phyloP scores from a whole-genome alignment of 2,888 invertebrate species.

The Aphidoletes aphidimyza region DNA sequence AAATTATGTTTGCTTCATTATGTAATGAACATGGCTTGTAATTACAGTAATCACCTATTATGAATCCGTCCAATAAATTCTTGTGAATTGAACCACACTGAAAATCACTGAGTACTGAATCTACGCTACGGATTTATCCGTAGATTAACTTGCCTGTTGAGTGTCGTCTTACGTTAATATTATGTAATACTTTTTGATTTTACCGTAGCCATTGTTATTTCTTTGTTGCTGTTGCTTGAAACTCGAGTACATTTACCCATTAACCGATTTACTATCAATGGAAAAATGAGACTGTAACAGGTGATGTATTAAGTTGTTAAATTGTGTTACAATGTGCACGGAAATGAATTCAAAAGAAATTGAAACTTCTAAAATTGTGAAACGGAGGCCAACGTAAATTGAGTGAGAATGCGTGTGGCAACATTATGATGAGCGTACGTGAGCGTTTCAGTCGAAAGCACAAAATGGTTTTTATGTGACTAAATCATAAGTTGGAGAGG shows the following conservation, averaged over 20 bases:
- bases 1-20: slow-evolving; percentile 15
- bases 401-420: not conserved
- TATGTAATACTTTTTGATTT: too few relatives aligned
- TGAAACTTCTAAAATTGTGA: not conserved
- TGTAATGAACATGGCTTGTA: slow-evolving; percentile 1
- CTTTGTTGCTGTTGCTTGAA: not conserved
- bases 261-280: not conserved
- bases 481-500: slow-evolving; percentile 26
- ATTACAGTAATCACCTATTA: slow-evolving; percentile 24
- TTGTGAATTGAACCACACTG: slow-evolving; percentile 13
- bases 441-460: too few relatives aligned
- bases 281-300: not conserved
- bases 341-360: not conserved
- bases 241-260: not conserved
- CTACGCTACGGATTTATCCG: not conserved
- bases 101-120: not conserved
- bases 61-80: not conserved
- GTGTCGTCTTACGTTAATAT: too few relatives aligned
- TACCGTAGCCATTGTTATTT: too few relatives aligned
- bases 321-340: too few relatives aligned
- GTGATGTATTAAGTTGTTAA: too few relatives aligned
- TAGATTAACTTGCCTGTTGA: not conserved
- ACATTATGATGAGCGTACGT: not conserved
- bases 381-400: too few relatives aligned
- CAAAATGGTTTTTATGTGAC: not conserved